Evolutionary conservation across 1,140 invertebrate genomes (phyloP), one percentile per base, ranked within the genome.

Genomic region (Aethina tumida): DNA sequence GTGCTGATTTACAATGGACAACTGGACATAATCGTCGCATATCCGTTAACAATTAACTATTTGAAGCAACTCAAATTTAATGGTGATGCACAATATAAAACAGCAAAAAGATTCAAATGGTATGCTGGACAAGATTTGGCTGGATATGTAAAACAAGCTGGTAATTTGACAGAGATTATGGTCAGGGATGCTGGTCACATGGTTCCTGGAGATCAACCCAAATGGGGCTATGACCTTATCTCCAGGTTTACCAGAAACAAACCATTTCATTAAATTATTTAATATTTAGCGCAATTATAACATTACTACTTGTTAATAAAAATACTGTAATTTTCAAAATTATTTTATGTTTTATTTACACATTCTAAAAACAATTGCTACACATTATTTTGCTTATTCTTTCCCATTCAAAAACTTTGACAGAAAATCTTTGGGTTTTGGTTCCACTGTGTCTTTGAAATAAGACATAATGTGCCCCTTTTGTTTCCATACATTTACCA

Each of bases 381-480:
- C 12, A 16, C 35, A 28, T 1, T n/a, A 20, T 14, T 6, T 39
- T 10, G 28, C 26, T 15, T 39, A 50, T 14, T 53, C 43, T 26
- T 50, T 44, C 13, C 47, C 47, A 20, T 42, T 29, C 12, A 57
- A 39, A 44, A 97, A 97, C 66, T 95, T 95, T 1, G 82, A 84
- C n/a, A 97, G 65, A 62, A 97, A 97, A 66, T 91, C 87, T 50
- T 77, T 78, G 17, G 89, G 88, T 62, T 89, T 89, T 5, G 78
- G 78, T 50, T 89, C 81, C 35, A 73, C 67, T 0, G 85, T 84
- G 30, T 92, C 84, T 57, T 84, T 81, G 65, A 91, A 95, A 53
- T 78, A 91, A 40, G 65, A 56, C 90, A 95, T 93, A 2, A 97
- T 56, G 55, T 85, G 81, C 10, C 77, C 74, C 46, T 81, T 81